Conservation (phyloP, 2,797 vertebrate species). For the Chiloscyllium punctatum region DNA sequence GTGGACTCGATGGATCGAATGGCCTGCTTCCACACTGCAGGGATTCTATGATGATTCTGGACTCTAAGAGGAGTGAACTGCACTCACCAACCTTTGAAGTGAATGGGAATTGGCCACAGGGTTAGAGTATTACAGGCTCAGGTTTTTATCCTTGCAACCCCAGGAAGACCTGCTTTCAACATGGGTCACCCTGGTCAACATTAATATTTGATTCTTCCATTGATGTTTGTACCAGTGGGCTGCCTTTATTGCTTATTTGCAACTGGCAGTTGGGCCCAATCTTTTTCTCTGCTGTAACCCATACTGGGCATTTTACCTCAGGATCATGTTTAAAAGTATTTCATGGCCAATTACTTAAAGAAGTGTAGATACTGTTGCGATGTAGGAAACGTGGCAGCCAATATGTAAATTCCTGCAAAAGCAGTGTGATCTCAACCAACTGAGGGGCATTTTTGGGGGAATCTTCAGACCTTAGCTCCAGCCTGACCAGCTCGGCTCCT, state of each 20-base stretch:
- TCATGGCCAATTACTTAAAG: background rate
- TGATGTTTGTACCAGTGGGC: background rate
- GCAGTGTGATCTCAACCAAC: background rate
- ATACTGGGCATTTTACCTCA: background rate
- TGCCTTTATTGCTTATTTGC: background rate
- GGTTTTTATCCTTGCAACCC: background rate
- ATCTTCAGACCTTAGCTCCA: background rate
- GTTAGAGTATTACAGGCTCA: background rate
- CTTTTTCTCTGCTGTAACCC: too few species aligned
- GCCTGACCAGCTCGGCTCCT: background rate
- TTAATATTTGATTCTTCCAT: background rate
- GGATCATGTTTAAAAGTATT: background rate
- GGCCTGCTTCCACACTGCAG: too few species aligned
- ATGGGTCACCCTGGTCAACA: too few species aligned
- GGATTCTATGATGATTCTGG: too few species aligned
- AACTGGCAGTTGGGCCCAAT: background rate
- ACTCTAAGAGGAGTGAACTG: background rate
- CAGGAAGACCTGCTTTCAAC: background rate
- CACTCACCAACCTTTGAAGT: background rate
- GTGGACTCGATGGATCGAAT: too few species aligned
- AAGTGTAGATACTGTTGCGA: background rate
- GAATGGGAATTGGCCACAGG: background rate
- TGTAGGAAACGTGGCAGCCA: background rate
- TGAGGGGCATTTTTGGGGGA: background rate
- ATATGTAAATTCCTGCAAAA: background rate